Conservation (phyloP, 2,113 vertebrate species). For the Hyperoodon ampullatus region DNA sequence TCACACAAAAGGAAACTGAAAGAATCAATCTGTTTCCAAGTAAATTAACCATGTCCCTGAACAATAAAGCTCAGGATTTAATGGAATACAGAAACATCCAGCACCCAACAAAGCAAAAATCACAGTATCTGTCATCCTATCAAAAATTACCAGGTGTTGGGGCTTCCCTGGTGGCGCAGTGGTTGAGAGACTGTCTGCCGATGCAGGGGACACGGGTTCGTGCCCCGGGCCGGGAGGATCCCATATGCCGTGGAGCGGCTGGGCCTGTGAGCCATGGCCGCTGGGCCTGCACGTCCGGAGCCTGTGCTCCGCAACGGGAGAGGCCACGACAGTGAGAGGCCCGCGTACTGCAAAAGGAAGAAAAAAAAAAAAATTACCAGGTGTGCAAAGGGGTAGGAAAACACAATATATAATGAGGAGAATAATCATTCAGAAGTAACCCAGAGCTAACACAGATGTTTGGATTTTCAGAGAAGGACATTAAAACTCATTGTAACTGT, state of each 20-base stretch:
- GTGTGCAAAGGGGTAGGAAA: background rate
- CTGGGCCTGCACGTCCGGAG: too few relatives aligned
- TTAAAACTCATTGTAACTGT: background rate
- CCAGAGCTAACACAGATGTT: background rate
- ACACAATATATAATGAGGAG: background rate
- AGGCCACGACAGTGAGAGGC: too few relatives aligned
- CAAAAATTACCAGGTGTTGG: background rate
- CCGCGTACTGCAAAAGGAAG: too few relatives aligned
- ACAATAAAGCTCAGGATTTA: background rate
- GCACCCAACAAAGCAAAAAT: background rate
- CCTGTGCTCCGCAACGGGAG: too few relatives aligned
- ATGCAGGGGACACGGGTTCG: too few relatives aligned
- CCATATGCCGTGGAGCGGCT: too few relatives aligned
- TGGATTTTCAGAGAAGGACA: background rate
- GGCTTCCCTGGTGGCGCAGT: too few relatives aligned
- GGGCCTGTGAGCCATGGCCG: too few relatives aligned
- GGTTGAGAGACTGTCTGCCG: too few relatives aligned
- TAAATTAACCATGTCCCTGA: background rate
- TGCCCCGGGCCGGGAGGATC: too few relatives aligned
- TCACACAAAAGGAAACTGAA: background rate
- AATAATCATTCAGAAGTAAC: background rate
- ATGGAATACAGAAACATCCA: background rate
- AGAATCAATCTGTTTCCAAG: background rate
- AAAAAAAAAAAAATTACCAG: background rate
- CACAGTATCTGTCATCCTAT: background rate